Conservation (phyloP, 2,797 vertebrate genomes). For the Enteromius thamalakanensis region DNA sequence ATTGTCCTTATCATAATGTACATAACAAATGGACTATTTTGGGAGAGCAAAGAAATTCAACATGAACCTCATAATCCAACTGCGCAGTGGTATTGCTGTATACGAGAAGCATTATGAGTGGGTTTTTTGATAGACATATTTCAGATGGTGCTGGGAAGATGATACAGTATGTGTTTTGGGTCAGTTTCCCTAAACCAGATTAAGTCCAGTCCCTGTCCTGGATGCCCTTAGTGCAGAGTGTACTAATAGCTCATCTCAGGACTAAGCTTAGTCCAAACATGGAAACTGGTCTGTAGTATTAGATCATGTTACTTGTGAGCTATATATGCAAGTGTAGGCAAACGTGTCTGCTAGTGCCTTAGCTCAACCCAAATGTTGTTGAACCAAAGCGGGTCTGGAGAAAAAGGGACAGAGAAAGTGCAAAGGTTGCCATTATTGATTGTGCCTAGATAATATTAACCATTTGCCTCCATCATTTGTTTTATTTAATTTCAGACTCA, state of each 20-base stretch:
- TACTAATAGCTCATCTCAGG: background rate
- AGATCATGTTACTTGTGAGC: conserved; percentile 26
- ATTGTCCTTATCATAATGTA: conserved; percentile 38
- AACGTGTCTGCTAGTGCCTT: conserved; percentile 21
- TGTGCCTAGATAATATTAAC: conserved; percentile 44
- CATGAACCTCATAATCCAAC: conserved; percentile 46
- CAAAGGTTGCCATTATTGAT: conserved; percentile 48
- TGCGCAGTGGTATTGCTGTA: conserved; percentile 22
- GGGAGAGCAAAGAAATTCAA: conserved; percentile 32
- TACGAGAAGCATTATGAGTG: conserved; percentile 13
- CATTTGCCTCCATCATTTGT: conserved; percentile 27
- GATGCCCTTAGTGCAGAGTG: background rate
- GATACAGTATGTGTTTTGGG: conserved; percentile 1
- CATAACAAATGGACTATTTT: conserved; percentile 22
- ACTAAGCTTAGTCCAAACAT: conserved; percentile 23
- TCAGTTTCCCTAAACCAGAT: conserved; percentile 7
- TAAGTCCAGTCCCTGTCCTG: background rate
- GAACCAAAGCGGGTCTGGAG: conserved; percentile 52
- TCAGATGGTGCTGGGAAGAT: conserved; percentile 40
- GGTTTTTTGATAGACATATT: conserved; percentile 18
- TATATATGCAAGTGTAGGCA: conserved; percentile 34
- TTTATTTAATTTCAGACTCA: conserved; percentile 28
- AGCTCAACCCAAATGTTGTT: conserved; percentile 53
- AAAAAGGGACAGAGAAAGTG: conserved; percentile 44
- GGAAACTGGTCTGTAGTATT: conserved; percentile 36